phyloP scores from a whole-genome alignment of 2,888 invertebrate species.

The Phaedon cochleariae region DNA sequence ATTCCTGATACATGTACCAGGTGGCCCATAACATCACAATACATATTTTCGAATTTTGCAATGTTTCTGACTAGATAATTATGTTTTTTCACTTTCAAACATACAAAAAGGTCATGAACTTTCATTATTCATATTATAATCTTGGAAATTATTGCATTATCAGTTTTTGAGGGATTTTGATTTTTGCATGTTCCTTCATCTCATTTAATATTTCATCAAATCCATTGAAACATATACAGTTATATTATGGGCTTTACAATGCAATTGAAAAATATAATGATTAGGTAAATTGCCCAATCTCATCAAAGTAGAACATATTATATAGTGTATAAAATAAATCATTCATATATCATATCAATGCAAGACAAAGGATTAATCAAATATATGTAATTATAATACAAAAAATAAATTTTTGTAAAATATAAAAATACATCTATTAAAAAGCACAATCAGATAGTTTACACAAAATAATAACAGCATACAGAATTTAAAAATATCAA shows the following conservation, averaged over 20 bases:
- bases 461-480: neutral
- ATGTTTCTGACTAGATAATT: neutral
- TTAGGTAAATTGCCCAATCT: neutral
- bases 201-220: too few relatives aligned
- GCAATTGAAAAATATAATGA: neutral
- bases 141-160: too few relatives aligned
- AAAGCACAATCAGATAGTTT: slow-evolving; percentile 29
- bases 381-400: slow-evolving; percentile 13
- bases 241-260: neutral
- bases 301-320: neutral
- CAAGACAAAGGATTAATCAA: neutral
- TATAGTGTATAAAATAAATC: neutral
- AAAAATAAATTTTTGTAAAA: slow-evolving; percentile 25
- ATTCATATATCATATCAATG: too few relatives aligned
- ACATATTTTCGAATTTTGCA: neutral
- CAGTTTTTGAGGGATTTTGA: too few relatives aligned
- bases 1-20: neutral
- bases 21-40: neutral
- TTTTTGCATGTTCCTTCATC: too few relatives aligned
- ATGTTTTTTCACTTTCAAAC: neutral
- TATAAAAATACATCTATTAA: slow-evolving; percentile 32
- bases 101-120: too few relatives aligned
- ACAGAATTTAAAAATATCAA: neutral
- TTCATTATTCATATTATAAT: too few relatives aligned
- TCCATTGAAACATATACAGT: too few relatives aligned